Percentiles rank a stretch among this genome's conserved stretches.
phyloP scores from a whole-genome alignment of 2,888 invertebrate genomes.

The Pilophorus perplexus region DNA sequence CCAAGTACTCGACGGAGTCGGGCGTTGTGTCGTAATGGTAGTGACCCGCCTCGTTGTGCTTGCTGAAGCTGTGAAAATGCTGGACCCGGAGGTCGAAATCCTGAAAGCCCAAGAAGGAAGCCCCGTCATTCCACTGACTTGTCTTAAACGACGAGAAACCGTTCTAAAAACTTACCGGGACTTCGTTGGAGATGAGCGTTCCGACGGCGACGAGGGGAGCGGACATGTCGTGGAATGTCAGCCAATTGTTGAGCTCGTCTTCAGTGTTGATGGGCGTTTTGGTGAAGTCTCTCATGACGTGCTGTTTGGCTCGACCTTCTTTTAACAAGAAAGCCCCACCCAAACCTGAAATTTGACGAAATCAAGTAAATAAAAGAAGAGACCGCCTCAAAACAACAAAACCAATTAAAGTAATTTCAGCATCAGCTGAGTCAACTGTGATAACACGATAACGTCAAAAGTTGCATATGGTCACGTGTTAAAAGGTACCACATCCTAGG shows the following conservation, averaged over 20 bases:
- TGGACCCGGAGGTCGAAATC: conserved; percentile 87
- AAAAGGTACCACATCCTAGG: too few relatives aligned
- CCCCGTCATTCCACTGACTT: background rate
- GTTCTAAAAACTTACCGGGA: conserved; percentile 64
- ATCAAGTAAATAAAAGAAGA: too few relatives aligned
- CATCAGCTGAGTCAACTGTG: background rate
- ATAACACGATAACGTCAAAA: conserved; percentile 5
- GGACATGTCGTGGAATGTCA: conserved; percentile 85
- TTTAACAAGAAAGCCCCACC: conserved; percentile 86
- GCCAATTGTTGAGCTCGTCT: conserved; percentile 78
- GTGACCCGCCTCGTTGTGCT: conserved; percentile 85
- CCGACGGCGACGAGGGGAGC: conserved; percentile 86
- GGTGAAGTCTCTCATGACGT: conserved; percentile 96
- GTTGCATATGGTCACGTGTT: too few relatives aligned
- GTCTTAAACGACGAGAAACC: too few relatives aligned
- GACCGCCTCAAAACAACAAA: too few relatives aligned
- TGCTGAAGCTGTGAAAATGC: conserved; percentile 91
- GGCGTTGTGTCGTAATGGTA: conserved; percentile 96
- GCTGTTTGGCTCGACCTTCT: conserved; percentile 79
- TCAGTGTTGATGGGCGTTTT: conserved; percentile 67
- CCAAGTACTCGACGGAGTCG: conserved; percentile 80
- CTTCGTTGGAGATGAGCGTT: conserved; percentile 79
- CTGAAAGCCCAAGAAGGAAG: conserved; percentile 55
- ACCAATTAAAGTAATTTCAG: background rate
- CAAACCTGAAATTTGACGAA: conserved; percentile 66